Evolutionary conservation across 2,797 vertebrate species (phyloP).

Genomic region (Neosilurus hyrtlii): DNA sequence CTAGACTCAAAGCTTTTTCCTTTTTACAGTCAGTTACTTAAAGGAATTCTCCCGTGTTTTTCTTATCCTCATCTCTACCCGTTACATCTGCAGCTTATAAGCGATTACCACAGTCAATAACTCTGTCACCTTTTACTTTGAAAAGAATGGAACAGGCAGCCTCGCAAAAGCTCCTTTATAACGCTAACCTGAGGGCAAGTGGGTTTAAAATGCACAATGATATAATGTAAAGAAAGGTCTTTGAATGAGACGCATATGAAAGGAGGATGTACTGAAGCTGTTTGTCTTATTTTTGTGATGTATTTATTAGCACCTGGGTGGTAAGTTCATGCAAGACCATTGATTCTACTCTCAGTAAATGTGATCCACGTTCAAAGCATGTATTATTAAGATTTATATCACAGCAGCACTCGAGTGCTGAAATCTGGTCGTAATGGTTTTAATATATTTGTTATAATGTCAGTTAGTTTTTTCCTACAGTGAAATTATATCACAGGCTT

Average conservation of each 20-base stretch:
- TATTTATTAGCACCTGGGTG: not conserved
- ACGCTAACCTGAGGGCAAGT: not conserved
- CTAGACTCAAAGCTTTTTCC: conserved; percentile 18
- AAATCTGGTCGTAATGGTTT: not conserved
- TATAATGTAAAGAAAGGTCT: not conserved
- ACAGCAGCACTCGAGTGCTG: not conserved
- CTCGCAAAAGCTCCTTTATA: conserved; percentile 1
- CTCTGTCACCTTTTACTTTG: conserved; percentile 3
- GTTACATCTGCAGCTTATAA: conserved; percentile 12
- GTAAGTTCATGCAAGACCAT: not conserved
- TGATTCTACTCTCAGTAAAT: not conserved
- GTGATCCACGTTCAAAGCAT: not conserved
- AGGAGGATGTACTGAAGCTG: not conserved
- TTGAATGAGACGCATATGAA: not conserved
- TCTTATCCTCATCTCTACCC: not conserved
- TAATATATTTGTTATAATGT: not conserved
- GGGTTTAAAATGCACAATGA: not conserved
- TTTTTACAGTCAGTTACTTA: conserved; percentile 1
- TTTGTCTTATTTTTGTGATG: not conserved
- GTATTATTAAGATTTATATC: not conserved
- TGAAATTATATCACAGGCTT: not conserved
- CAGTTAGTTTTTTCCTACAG: not conserved
- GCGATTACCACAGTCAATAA: conserved; percentile 2
- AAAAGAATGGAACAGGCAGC: not conserved
- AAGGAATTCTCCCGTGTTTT: conserved; percentile 1